These are phyloP conservation scores for Nyctibius bracteatus DNA, from an alignment of 2,113 vertebrate species.

Conservation along the genomic window DNA sequence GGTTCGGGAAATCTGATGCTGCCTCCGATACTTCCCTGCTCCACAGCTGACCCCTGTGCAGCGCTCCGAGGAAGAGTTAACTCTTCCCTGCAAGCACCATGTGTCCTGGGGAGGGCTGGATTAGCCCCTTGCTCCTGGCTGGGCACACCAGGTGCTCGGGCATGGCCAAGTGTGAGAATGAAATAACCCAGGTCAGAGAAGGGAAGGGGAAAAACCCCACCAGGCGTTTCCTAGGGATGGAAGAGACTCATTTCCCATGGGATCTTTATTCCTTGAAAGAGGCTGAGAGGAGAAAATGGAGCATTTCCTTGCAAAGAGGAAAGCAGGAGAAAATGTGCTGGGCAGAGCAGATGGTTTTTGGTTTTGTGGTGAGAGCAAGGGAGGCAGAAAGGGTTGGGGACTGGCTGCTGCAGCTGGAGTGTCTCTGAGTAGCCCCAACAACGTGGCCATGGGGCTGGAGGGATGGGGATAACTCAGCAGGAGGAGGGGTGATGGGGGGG, in stretches of 20 bases:
- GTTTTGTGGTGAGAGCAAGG: not conserved
- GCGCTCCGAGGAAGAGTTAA: not conserved
- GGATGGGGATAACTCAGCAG: not conserved
- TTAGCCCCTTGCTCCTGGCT: not conserved
- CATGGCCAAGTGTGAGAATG: not conserved
- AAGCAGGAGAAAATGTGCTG: not conserved
- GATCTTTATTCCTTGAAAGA: not conserved
- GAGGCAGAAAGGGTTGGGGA: not conserved
- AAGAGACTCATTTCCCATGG: fast-evolving
- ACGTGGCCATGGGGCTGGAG: not conserved
- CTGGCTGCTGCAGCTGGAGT: fast-evolving
- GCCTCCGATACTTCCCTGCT: not conserved
- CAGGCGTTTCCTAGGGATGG: not conserved
- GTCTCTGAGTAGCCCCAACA: not conserved
- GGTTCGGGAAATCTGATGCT: not conserved
- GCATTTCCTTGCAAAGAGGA: not conserved
- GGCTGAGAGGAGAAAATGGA: not conserved
- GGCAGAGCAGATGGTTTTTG: not conserved
- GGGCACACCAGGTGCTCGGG: fast-evolving
- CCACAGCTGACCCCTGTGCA: not conserved
- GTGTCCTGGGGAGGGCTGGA: not conserved
- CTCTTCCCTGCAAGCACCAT: not conserved
- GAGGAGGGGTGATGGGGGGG: not conserved
- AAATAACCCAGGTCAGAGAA: not conserved
- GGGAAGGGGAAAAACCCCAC: not conserved